Base-by-base conservation (phyloP, 2,797 vertebrate species). In the Danionella dracula region DNA sequence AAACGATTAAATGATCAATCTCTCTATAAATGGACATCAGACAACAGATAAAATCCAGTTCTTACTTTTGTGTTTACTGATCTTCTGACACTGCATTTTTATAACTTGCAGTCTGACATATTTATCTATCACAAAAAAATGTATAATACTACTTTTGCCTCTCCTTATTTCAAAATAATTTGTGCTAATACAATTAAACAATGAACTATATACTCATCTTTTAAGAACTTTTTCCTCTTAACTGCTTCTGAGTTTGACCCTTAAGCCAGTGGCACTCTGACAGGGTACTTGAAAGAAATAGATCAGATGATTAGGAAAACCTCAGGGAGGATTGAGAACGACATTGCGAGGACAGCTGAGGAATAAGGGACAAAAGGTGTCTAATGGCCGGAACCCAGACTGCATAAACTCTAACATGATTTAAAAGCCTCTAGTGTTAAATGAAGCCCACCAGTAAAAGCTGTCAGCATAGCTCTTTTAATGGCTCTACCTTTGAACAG, bases 391-490 rank as follows among this genome's bases (percentile, higher is more conserved):
- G 70, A 80, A 75, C 70, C 55, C 75, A 41, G 61, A 78, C 70
- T 23, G 69, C 71, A 57, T 55, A 73, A 81, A 78, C n/a, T 62
- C 79, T 72, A 69, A 71, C 76, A 79, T 85, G 84, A 86, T 84
- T 84, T 82, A 82, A 63, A 80, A 75, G 76, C 79, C 50, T 72
- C 53, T 67, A 4, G 68, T 38, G 71, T 77, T 66, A 83, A 87
- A 85, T 86, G 79, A 86, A 78, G 73, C 81, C 17, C 48, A 2
- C 40, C 73, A 4, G 79, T 85, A 84, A 86, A 85, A 79, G 75
- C 66, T 77, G 64, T 83, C 64, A 71, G 70, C 42, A 70, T 74
- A 73, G 76, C 67, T 55, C 75, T 76, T 82, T 81, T 84, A 85
- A 86, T 84, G 80, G 81, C 84, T 79, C 71, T 70, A 70, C 77